Conservation (phyloP, 1,140 invertebrate genomes). For the Acromyrmex charruanus region DNA sequence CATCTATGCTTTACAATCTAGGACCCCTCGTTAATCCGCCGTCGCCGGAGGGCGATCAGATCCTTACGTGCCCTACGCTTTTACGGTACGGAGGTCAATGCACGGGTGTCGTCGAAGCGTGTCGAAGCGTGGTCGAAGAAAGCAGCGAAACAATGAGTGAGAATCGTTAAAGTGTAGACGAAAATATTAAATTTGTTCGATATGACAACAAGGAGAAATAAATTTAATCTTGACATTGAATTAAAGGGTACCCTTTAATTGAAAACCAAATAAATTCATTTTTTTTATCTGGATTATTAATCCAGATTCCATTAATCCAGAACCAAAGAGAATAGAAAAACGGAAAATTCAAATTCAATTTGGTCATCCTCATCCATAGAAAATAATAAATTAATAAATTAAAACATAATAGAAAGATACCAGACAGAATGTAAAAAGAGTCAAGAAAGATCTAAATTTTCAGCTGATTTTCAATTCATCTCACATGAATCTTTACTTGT, state of each 20-base stretch:
- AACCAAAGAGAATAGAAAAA: too few relatives aligned
- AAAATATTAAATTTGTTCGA: constrained; percentile 1
- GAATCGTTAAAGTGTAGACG: not conserved
- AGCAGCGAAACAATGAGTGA: constrained; percentile 19
- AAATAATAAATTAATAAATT: too few relatives aligned
- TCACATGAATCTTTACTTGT: not conserved
- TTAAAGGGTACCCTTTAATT: too few relatives aligned
- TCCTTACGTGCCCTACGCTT: constrained; percentile 42
- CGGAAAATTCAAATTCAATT: too few relatives aligned
- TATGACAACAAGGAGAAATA: not conserved
- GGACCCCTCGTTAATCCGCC: constrained; percentile 63
- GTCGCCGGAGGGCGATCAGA: constrained; percentile 59
- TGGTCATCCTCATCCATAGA: too few relatives aligned
- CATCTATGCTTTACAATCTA: constrained; percentile 68
- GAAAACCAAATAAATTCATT: too few relatives aligned
- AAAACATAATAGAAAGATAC: too few relatives aligned
- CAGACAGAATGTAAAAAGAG: too few relatives aligned
- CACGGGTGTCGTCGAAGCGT: constrained; percentile 44
- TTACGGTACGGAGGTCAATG: constrained; percentile 51
- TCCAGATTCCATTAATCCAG: too few relatives aligned
- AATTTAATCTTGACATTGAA: not conserved
- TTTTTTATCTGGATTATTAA: too few relatives aligned
- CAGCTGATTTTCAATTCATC: not conserved
- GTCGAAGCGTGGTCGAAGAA: constrained; percentile 37
- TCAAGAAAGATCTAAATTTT: not conserved